Base-by-base conservation (phyloP, 2,888 invertebrate genomes). In the Dendrolimus houi region DNA sequence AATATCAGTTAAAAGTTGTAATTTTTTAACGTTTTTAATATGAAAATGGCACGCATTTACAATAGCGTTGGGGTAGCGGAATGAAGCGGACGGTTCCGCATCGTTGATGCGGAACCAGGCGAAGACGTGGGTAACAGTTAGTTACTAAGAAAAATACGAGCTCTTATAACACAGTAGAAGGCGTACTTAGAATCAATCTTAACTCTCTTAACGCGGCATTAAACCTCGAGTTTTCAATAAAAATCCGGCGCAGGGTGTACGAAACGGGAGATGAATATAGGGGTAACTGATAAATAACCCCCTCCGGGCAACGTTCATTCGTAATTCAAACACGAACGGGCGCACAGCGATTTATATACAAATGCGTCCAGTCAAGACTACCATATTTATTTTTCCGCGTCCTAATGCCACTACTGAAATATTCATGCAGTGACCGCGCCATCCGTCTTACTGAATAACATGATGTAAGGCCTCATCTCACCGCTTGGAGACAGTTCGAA, bases 321-420 rank as follows among this genome's bases (percentile, higher is more conserved):
- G 79, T 72, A 85, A 74, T 74, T 84, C 70, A 74, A 72, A 79
- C 87, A 87, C 86, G 87, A 75, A 68, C 77, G 71, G 47, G 70
- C 72, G 71, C 71, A 77, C 80, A 72, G 81, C 84, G 85, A 87
- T 87, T 87, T 87, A 87, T 87, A 84, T 81, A 87, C 83, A 83
- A 82, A 85, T 83, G 82, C 84, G 85, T 79, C 80, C 83, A 81
- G 77, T 76, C 75, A 81, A 83, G 82, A 80, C 81, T 72, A 77
- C 78, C 83, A 83, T 87, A 87, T 88, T 87, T 88, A 87, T 87
- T 87, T 87, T 87, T 84, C 83, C 81, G 75, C 75, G 80, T 77
- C 84, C 84, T 87, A 87, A 89, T 87, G 83, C 82, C 76, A 72
- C 81, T 82, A 69, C 73, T 88, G 87, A 89, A 87, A 89, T 89